A percentile compares a stretch with the other conserved stretches of the same genome.
These are phyloP conservation scores for Gnathonemus echidnorhynchus DNA, from an alignment of 2,113 vertebrate genomes.

Conservation along the genomic window DNA sequence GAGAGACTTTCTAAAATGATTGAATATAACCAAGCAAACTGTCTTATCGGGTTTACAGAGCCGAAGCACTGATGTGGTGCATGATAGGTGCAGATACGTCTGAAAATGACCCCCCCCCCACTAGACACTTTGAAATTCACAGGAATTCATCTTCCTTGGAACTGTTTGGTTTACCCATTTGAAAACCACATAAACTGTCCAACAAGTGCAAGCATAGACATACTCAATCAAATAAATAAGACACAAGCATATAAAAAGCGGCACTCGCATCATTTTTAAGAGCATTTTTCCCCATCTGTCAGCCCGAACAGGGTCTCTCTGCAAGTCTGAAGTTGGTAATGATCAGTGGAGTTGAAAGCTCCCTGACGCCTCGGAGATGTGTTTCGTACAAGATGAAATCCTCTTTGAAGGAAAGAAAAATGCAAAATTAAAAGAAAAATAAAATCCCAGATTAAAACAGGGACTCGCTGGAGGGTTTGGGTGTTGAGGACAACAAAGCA, in stretches of 20 bases:
- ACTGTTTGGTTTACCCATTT: neutral
- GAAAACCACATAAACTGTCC: neutral
- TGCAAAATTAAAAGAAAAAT: conserved; percentile 16
- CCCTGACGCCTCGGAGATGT: neutral
- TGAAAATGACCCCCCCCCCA: neutral
- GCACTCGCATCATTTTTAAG: neutral
- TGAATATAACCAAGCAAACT: neutral
- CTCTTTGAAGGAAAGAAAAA: conserved; percentile 15
- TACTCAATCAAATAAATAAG: neutral
- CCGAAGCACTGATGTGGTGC: neutral
- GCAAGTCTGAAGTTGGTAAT: conserved; percentile 23
- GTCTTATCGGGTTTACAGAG: neutral
- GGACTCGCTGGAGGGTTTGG: conserved; percentile 25
- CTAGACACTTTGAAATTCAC: neutral
- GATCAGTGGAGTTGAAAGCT: conserved; percentile 8
- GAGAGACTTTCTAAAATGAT: neutral
- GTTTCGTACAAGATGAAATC: conserved; percentile 17
- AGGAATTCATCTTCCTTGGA: neutral
- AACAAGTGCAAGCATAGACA: neutral
- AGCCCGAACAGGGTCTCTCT: neutral
- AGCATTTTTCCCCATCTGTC: neutral
- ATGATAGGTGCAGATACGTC: neutral
- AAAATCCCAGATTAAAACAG: conserved; percentile 26
- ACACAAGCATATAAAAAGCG: neutral
- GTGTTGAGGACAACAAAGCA: conserved; percentile 19